phyloP scores from a whole-genome alignment of 2,888 invertebrate species.

The Sarcophaga rosellei region DNA sequence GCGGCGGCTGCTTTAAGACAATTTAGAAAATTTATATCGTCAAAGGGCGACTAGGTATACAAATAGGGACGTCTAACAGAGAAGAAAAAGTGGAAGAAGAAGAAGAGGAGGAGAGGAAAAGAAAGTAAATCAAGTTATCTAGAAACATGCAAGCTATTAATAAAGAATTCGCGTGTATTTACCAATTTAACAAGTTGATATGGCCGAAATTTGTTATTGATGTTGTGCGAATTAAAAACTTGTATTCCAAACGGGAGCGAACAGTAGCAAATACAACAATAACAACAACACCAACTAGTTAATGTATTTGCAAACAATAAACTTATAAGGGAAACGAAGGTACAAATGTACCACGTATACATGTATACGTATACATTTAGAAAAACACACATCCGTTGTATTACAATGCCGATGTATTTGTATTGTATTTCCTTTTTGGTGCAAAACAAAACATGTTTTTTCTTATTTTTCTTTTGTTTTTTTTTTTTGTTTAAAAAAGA shows the following conservation, averaged over 20 bases:
- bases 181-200: slow-evolving; percentile 80
- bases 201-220: slow-evolving; percentile 67
- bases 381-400: background rate
- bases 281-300: slow-evolving; percentile 14
- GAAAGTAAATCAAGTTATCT: slow-evolving; percentile 78
- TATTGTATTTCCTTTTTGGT: no score
- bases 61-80: no score
- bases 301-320: slow-evolving; percentile 53
- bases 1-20: no score
- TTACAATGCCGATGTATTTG: background rate
- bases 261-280: background rate
- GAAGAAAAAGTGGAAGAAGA: no score
- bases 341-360: background rate
- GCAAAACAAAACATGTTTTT: no score
- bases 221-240: slow-evolving; percentile 58
- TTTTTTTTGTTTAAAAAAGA: background rate
- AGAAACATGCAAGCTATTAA: slow-evolving; percentile 78
- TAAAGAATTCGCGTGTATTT: slow-evolving; percentile 79
- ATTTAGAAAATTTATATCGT: no score
- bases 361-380: background rate
- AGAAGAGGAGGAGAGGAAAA: background rate
- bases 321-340: background rate
- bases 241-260: slow-evolving; percentile 10
- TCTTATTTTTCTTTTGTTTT: no score
- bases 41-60: no score